Evolutionary conservation across 2,113 vertebrate genomes (phyloP).

Genomic region (Solea solea): DNA sequence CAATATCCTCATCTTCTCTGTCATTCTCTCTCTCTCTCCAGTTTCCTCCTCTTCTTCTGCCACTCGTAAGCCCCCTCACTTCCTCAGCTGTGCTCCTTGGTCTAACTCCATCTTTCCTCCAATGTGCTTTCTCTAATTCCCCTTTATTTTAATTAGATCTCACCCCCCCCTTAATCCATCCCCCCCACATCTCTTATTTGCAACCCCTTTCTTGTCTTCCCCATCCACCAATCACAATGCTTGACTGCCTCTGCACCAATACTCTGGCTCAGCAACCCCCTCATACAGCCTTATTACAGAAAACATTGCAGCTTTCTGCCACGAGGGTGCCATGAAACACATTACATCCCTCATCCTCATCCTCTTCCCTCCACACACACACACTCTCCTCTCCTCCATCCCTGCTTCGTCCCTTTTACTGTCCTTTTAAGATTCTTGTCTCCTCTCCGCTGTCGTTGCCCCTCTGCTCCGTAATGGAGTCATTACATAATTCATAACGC

Average conservation of each 20-base stretch:
- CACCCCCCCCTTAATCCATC: neutral
- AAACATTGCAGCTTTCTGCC: neutral
- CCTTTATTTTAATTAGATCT: constrained; percentile 34
- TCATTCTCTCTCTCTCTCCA: constrained; percentile 17
- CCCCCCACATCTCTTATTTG: constrained; percentile 20
- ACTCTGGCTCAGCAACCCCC: constrained; percentile 43
- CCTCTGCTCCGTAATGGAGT: constrained; percentile 42
- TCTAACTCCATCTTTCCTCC: neutral
- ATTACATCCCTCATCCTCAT: neutral
- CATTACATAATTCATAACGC: constrained; percentile 69
- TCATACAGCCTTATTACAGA: constrained; percentile 4
- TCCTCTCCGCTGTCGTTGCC: constrained; percentile 3
- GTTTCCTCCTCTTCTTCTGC: constrained; percentile 12
- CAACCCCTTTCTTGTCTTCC: constrained; percentile 12
- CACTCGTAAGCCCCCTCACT: constrained; percentile 8
- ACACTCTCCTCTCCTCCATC: neutral
- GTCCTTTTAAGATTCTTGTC: neutral
- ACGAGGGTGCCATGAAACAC: constrained; percentile 22
- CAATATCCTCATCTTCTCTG: constrained; percentile 51
- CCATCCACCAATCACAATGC: constrained; percentile 57
- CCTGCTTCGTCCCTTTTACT: neutral
- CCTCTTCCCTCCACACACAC: neutral
- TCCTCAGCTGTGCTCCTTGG: neutral
- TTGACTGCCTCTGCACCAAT: constrained; percentile 61
- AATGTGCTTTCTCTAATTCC: constrained; percentile 4